Percentiles rank a stretch among this genome's conserved stretches.
phyloP scores from a whole-genome alignment of 2,888 invertebrate species.

The Sylvicola cinctus region DNA sequence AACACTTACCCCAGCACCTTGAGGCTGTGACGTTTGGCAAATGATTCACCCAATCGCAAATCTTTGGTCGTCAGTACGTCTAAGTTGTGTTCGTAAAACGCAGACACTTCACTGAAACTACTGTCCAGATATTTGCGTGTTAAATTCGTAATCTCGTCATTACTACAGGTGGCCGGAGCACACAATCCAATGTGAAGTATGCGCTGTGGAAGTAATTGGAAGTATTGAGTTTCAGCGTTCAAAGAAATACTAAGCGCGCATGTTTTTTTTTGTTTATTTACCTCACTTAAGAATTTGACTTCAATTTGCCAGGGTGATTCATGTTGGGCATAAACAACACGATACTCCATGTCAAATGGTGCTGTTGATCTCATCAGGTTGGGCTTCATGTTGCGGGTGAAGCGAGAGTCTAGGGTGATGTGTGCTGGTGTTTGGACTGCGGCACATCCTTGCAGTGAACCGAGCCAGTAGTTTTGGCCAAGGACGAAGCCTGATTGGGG shows the following conservation, averaged over 20 bases:
- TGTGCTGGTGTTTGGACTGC: constrained; percentile 21
- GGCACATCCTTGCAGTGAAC: constrained; percentile 29
- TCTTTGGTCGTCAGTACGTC: constrained; percentile 23
- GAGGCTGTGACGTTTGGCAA: constrained; percentile 18
- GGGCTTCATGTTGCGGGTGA: constrained; percentile 20
- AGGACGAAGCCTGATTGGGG: constrained; percentile 32
- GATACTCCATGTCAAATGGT: constrained; percentile 24
- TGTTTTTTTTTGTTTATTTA: no score
- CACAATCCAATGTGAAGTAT: constrained; percentile 31
- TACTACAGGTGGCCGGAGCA: constrained; percentile 27
- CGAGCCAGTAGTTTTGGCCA: constrained; percentile 39
- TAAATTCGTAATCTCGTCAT: constrained; percentile 19
- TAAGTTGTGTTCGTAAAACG: constrained; percentile 19
- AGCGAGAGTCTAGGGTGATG: constrained; percentile 21
- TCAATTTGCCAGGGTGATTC: constrained; percentile 26
- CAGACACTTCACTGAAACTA: constrained; percentile 17
- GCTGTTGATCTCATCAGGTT: constrained; percentile 20
- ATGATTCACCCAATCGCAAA: constrained; percentile 17
- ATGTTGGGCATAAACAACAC: constrained; percentile 23
- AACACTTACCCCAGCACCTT: constrained; percentile 13
- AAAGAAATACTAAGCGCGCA: no score
- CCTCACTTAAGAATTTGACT: constrained; percentile 23
- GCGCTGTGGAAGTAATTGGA: constrained; percentile 16
- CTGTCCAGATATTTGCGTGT: constrained; percentile 18
- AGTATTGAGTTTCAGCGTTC: no score